A percentile compares a stretch with the other conserved stretches of the same genome.
phyloP scores from a whole-genome alignment of 1,140 invertebrate species.

The Bradynema listronoti region DNA sequence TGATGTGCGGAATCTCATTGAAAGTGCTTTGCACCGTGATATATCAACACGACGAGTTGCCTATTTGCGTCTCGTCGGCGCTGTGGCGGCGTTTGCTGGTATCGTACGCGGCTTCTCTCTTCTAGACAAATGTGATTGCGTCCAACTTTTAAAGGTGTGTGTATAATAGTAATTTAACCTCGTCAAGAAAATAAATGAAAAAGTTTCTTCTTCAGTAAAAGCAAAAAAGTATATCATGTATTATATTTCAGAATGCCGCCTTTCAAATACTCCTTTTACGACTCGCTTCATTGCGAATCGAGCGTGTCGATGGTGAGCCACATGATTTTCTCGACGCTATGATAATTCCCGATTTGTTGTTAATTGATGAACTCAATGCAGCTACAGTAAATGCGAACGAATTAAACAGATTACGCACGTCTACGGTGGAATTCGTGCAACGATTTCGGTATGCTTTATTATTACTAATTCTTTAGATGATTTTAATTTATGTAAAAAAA shows the following conservation, averaged over 20 bases:
- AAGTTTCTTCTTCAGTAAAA: too few species aligned
- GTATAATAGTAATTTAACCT: too few species aligned
- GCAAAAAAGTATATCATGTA: neutral
- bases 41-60: constrained; percentile 7
- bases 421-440: constrained; percentile 1
- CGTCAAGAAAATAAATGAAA: too few species aligned
- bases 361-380: neutral
- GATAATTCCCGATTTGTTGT: neutral
- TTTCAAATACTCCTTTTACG: constrained; percentile 10
- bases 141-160: constrained; percentile 30
- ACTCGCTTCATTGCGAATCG: neutral
- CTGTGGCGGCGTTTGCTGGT: constrained; percentile 23
- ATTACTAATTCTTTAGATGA: neutral
- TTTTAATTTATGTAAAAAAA: neutral
- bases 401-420: neutral
- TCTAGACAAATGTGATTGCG: constrained; percentile 22
- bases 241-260: constrained; percentile 3
- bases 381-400: neutral
- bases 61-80: constrained; percentile 2
- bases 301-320: neutral
- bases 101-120: constrained; percentile 26
- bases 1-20: constrained; percentile 55
- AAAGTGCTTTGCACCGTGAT: constrained; percentile 1
- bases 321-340: constrained; percentile 6
- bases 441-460: constrained; percentile 11